These are phyloP conservation scores for Pristionchus maxplancki DNA, from an alignment of 2,888 invertebrate species.

Conservation along the genomic window DNA sequence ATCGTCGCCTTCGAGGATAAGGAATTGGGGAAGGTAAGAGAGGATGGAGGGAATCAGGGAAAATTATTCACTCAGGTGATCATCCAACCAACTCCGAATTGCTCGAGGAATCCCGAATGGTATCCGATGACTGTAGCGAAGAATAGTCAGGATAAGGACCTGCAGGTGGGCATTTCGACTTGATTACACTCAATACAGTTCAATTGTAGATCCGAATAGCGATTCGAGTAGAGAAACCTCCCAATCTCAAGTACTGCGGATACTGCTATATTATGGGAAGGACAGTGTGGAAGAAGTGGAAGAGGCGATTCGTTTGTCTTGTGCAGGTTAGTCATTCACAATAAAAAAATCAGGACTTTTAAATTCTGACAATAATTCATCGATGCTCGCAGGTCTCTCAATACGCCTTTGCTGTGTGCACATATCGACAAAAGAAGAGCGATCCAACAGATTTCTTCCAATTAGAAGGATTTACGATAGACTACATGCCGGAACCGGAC, in stretches of 20 bases:
- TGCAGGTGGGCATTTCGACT: conserved; percentile 84
- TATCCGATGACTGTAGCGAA: conserved; percentile 97
- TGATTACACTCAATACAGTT: neutral
- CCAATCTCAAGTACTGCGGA: conserved; percentile 99
- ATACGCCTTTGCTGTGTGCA: conserved; percentile 99
- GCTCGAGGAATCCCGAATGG: conserved; percentile 86
- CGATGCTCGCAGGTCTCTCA: conserved; percentile 87
- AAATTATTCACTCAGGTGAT: conserved; percentile 77
- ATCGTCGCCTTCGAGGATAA: conserved; percentile 99
- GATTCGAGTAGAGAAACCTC: conserved; percentile 97
- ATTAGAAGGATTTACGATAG: conserved; percentile 98
- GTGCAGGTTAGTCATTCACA: conserved; percentile 87
- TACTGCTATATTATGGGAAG: conserved; percentile 84
- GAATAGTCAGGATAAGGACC: conserved; percentile 94
- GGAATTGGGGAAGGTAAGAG: conserved; percentile 88
- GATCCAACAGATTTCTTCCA: conserved; percentile 99
- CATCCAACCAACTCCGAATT: conserved; percentile 83
- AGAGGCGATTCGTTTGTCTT: conserved; percentile 96
- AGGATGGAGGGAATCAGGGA: neutral
- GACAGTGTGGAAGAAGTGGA: conserved; percentile 99
- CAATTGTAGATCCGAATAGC: conserved; percentile 87
- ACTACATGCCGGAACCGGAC: conserved; percentile 94
- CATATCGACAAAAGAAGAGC: conserved; percentile 98
- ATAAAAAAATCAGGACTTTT: neutral
- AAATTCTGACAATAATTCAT: neutral